Base-by-base conservation (phyloP, 2,888 invertebrate genomes). In the Cheilosia pagana region DNA sequence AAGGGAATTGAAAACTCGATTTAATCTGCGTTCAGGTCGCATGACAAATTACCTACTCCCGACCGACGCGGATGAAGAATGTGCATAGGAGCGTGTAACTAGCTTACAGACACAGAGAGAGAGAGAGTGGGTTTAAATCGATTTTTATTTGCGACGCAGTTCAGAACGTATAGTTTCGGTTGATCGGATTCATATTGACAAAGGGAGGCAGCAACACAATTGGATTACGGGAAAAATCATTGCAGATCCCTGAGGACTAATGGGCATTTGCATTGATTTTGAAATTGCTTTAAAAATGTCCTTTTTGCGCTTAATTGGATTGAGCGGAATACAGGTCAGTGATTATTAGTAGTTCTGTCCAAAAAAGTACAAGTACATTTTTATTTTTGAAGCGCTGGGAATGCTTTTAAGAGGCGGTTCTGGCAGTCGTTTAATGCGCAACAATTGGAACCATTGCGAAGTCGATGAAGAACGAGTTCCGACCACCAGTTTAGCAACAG, bases 21-120 rank as follows among this genome's bases (percentile, higher is more conserved):
- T 82, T 35, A 43, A 57, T 68, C 43, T 35, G 55, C 23, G 77
- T 50, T 63, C 53, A 16, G 71, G 53, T 71, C 35, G 48, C 55
- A 72, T 72, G 77, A 72, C 82, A 72, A 78, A 78, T 78, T 78
- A 77, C 65, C n/a, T n/a, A n/a, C n/a, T n/a, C n/a, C 21, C 21
- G 45, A 45, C 50, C 62, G 72, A 62, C 71, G 50, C 77, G 67
- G 35, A 71, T 76, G 70, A 50, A 43, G 21, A 48, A 19, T 57
- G 59, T 23, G 57, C 67, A 50, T 41, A 41, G n/a, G 35, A 75
- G 65, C 65, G 59, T 75, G 75, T 59, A 75, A 67, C 63, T 60
- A 60, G 48, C 25, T 48, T 19, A n/a, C 7, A 45, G 2, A 25
- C 65, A 1, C 4, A 39, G 28, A 65, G 41, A 45, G 2, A 25